Conservation (phyloP, 2,888 invertebrate species). For the Mesorhabditis belari region DNA sequence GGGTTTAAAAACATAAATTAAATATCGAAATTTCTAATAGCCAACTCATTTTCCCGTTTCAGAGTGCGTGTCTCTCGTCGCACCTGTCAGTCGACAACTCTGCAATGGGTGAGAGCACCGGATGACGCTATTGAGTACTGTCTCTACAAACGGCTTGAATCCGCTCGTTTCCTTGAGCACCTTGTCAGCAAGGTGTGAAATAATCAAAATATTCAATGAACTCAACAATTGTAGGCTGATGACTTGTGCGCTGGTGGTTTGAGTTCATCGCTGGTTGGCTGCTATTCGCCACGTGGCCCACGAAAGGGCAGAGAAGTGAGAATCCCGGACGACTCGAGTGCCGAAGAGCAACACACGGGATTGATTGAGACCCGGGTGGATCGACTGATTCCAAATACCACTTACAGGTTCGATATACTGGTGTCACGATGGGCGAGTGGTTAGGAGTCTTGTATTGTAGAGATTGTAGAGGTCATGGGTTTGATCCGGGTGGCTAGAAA, state of each 20-base stretch:
- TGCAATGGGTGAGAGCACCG: constrained; percentile 33
- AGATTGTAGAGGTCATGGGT: too few relatives aligned
- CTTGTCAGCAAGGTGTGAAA: constrained; percentile 30
- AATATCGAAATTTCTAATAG: neutral
- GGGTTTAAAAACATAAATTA: neutral
- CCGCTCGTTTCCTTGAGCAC: constrained; percentile 29
- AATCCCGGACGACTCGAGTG: constrained; percentile 1
- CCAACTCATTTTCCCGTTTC: constrained; percentile 8
- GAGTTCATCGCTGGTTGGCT: constrained; percentile 27
- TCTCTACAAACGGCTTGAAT: constrained; percentile 28
- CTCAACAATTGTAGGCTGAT: constrained; percentile 12
- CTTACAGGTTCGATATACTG: constrained; percentile 17
- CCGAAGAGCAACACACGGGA: constrained; percentile 8
- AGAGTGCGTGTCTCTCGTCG: constrained; percentile 28
- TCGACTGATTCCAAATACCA: constrained; percentile 21
- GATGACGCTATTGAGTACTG: constrained; percentile 33
- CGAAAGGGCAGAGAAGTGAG: neutral
- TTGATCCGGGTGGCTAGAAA: too few relatives aligned
- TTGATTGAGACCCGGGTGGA: constrained; percentile 33
- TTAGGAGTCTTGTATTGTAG: too few relatives aligned
- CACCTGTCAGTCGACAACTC: constrained; percentile 17
- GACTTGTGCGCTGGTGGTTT: constrained; percentile 28
- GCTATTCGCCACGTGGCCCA: constrained; percentile 26
- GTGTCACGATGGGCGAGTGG: too few relatives aligned
- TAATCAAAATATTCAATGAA: neutral